phyloP scores from a whole-genome alignment of 2,888 invertebrate genomes.

The Andrena bicolor region DNA sequence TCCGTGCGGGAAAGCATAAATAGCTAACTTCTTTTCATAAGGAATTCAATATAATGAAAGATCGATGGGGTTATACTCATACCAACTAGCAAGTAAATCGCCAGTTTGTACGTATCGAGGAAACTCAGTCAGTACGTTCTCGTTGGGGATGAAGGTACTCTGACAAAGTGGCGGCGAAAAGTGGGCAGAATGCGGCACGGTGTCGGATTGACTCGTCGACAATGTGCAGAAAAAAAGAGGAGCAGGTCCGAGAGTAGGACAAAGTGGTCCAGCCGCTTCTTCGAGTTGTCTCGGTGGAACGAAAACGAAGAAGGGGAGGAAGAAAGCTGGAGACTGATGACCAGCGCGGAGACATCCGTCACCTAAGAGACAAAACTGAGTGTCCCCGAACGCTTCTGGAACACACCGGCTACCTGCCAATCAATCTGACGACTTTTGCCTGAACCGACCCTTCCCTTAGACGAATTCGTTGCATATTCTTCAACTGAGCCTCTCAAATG shows the following conservation, averaged over 20 bases:
- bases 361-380: constrained; percentile 78
- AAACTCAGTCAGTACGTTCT: constrained; percentile 18
- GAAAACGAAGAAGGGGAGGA: constrained; percentile 39
- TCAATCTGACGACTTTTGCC: constrained; percentile 56
- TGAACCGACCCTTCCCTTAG: neutral
- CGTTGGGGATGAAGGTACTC: constrained; percentile 56
- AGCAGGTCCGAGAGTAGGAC: constrained; percentile 73
- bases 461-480: constrained; percentile 31
- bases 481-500: too few relatives aligned
- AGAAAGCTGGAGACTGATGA: constrained; percentile 68
- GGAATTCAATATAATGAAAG: too few relatives aligned
- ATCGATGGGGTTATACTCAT: neutral
- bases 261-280: constrained; percentile 83
- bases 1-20: too few relatives aligned
- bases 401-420: constrained; percentile 56
- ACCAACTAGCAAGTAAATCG: constrained; percentile 27
- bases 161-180: constrained; percentile 71
- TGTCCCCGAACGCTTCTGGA: constrained; percentile 71
- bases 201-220: constrained; percentile 80
- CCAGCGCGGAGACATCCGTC: constrained; percentile 75
- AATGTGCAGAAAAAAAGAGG: constrained; percentile 66
- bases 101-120: neutral
- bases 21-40: too few relatives aligned
- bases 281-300: constrained; percentile 63
- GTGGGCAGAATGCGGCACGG: constrained; percentile 72